These are phyloP conservation scores for Rhipidura dahli DNA, from an alignment of 2,113 vertebrate genomes.

Conservation along the genomic window DNA sequence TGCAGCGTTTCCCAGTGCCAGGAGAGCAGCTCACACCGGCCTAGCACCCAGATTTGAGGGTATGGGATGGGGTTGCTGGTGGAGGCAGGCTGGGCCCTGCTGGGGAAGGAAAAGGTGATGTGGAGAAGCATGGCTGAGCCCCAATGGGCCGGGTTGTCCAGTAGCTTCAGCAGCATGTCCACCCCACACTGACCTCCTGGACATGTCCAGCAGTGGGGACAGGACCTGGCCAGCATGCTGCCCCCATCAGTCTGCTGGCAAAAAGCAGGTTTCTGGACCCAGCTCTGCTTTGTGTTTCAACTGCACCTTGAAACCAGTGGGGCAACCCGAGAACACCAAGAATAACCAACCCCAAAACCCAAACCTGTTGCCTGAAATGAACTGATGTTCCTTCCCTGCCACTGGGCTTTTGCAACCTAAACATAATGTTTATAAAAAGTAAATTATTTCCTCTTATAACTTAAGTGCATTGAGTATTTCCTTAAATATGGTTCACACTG, in stretches of 20 bases:
- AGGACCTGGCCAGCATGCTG: not conserved
- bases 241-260: not conserved
- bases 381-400: constrained; percentile 30
- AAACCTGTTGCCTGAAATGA: not conserved
- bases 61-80: accelerated
- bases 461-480: constrained; percentile 81
- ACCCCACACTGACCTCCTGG: not conserved
- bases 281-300: not conserved
- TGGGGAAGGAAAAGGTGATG: not conserved
- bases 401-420: constrained; percentile 55
- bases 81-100: not conserved
- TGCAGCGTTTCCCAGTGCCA: not conserved
- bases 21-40: not conserved
- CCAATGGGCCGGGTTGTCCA: accelerated
- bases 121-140: not conserved
- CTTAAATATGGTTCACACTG: constrained; percentile 82
- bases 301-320: not conserved
- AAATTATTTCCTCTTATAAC: constrained; percentile 80
- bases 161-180: not conserved
- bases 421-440: constrained; percentile 76
- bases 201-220: not conserved
- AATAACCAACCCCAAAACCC: not conserved
- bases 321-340: constrained; percentile 13
- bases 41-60: not conserved
- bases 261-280: not conserved